phyloP scores from a whole-genome alignment of 1,140 invertebrate species.

The Octopus sinensis region DNA sequence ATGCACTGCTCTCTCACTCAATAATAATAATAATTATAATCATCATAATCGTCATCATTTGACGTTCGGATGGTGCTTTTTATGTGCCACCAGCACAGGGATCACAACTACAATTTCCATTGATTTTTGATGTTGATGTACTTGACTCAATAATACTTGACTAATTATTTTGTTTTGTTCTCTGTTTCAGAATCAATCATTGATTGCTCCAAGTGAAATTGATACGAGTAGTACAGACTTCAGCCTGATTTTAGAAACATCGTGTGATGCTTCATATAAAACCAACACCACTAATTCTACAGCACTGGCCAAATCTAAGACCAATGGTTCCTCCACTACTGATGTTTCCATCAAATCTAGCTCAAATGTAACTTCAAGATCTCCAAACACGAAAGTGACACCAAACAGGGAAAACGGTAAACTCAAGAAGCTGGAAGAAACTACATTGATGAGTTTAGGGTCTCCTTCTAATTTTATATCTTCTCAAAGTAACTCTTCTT shows the following conservation, averaged over 20 bases:
- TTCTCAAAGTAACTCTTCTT: background rate
- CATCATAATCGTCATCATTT: too few relatives aligned
- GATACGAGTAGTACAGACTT: conserved; percentile 25
- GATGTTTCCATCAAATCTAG: background rate
- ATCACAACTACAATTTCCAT: too few relatives aligned
- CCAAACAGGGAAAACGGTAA: too few relatives aligned
- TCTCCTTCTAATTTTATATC: background rate
- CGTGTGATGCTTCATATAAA: conserved; percentile 19
- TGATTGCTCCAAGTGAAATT: conserved; percentile 17
- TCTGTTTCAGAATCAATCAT: conserved; percentile 22
- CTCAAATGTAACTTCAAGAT: background rate
- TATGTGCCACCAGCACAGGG: too few relatives aligned
- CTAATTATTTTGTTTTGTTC: conserved; percentile 5
- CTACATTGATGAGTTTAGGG: background rate
- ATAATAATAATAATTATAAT: too few relatives aligned
- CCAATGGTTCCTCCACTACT: background rate
- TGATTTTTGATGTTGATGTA: too few relatives aligned
- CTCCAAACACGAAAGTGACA: background rate
- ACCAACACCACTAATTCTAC: background rate
- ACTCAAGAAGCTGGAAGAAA: too few relatives aligned
- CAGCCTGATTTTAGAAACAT: conserved; percentile 28
- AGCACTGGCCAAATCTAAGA: background rate
- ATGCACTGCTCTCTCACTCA: too few relatives aligned
- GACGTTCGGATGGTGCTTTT: too few relatives aligned
- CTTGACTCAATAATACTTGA: too few relatives aligned